Evolutionary conservation across 1,140 invertebrate species (phyloP), one percentile per base, ranked within the genome.

Genomic region (Triops longicaudatus): DNA sequence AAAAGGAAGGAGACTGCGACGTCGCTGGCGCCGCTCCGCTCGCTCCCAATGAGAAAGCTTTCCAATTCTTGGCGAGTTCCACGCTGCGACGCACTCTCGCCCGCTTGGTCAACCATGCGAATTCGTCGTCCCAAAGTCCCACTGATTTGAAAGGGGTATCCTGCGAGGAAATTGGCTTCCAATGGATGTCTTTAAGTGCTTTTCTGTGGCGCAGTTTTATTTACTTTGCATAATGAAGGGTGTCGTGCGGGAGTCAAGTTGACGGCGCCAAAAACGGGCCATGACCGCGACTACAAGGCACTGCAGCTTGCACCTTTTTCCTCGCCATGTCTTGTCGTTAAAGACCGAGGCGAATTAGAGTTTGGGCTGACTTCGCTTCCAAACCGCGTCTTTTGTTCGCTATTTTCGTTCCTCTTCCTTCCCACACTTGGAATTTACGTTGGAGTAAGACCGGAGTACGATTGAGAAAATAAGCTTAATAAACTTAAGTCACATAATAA

Each of bases 141-240:
- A 37, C 22, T 63, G 50, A 22, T 63, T 63, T 63, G 14, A 17
- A 63, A 63, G 17, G 50, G n/a, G 50, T 17, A n/a, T 63, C 22
- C 50, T 63, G 50, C 50, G 50, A 63, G 50, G 50, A 63, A 63
- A 63, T 63, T 63, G 50, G 50, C 22, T 63, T 63, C 50, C 50
- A 63, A 63, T 63, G 50, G 50, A n/a, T 22, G 17, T 63, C 14
- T 63, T 63, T 63, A 22, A 63, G 50, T 63, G 50, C 50, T 63
- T 63, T 63, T 63, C 50, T 63, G 17, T 63, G 50, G 50, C 17
- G 50, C 50, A 63, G 50, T 63, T 63, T 63, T 63, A 63, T 63
- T 63, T 63, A 63, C 50, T 63, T 63, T 63, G 50, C 50, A 63
- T 63, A 63, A 63, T 63, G 50, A 63, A 63, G 50, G 50, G 50